phyloP scores from a whole-genome alignment of 1,140 invertebrate species.

The Drosophila equinoxialis region DNA sequence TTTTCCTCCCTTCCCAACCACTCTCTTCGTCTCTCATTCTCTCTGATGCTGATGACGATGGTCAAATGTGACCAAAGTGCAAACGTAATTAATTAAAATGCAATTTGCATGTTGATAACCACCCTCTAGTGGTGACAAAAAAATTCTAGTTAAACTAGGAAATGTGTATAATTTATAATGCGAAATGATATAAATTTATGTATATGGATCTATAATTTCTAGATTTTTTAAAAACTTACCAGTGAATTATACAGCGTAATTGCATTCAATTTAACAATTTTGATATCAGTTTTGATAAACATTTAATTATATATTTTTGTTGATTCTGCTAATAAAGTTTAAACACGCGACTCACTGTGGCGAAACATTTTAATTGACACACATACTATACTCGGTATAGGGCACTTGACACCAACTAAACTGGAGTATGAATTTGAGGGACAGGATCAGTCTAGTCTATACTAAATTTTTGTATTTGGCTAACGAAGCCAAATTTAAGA shows the following conservation, averaged over 20 bases:
- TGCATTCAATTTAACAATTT: constrained; percentile 14
- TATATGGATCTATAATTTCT: constrained; percentile 24
- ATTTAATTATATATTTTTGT: constrained; percentile 31
- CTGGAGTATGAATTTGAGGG: constrained; percentile 2
- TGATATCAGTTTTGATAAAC: constrained; percentile 2
- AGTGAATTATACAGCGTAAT: constrained; percentile 24
- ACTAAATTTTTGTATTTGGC: constrained; percentile 21
- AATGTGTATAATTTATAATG: constrained; percentile 1
- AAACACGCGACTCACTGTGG: constrained; percentile 73
- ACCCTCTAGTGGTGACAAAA: background rate
- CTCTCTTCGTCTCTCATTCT: background rate
- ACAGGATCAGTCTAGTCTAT: constrained; percentile 39
- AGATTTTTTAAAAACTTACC: constrained; percentile 45
- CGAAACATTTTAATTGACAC: constrained; percentile 77
- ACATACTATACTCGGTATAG: constrained; percentile 42
- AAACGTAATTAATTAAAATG: constrained; percentile 75
- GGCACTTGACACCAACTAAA: constrained; percentile 22
- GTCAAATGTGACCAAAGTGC: constrained; percentile 39
- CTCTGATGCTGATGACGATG: too few species aligned
- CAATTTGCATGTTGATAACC: constrained; percentile 39
- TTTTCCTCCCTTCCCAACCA: background rate
- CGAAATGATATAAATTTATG: constrained; percentile 7
- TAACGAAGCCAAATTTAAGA: constrained; percentile 56
- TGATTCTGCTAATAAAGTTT: constrained; percentile 48
- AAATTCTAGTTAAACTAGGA: background rate